Evolutionary conservation across 2,797 vertebrate species (phyloP).

Genomic region (Sebastes iracundus): DNA sequence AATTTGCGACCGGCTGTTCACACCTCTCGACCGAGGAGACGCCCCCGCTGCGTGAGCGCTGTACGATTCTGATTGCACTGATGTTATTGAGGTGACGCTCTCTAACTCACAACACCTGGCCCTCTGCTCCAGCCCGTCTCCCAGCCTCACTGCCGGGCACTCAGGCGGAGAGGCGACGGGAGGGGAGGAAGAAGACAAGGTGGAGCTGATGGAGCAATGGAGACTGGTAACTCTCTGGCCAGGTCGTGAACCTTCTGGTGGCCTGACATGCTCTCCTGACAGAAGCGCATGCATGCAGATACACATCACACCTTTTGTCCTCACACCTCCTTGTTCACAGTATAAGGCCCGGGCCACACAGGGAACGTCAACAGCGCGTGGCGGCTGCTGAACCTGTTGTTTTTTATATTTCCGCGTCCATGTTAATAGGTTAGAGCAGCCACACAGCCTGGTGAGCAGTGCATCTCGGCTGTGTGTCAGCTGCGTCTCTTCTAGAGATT

Average conservation of each 20-base stretch:
- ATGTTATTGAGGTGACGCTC: slow-evolving; percentile 57
- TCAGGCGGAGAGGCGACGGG: background rate
- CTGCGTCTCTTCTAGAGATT: too few relatives aligned
- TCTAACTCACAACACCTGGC: slow-evolving; percentile 73
- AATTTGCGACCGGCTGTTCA: slow-evolving; percentile 70
- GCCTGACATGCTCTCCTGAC: background rate
- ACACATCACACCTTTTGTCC: too few relatives aligned
- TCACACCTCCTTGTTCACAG: too few relatives aligned
- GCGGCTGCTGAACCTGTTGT: too few relatives aligned
- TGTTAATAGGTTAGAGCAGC: too few relatives aligned
- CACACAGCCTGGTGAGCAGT: too few relatives aligned
- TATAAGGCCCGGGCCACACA: too few relatives aligned
- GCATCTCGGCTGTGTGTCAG: too few relatives aligned
- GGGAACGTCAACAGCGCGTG: too few relatives aligned
- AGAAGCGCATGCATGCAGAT: background rate
- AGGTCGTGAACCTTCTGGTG: background rate
- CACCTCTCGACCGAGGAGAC: slow-evolving; percentile 49
- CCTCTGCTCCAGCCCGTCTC: slow-evolving; percentile 16
- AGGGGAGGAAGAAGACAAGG: background rate
- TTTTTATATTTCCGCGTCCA: too few relatives aligned
- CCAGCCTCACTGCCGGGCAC: background rate
- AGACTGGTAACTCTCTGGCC: slow-evolving; percentile 2
- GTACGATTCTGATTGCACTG: slow-evolving; percentile 60
- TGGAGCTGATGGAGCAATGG: slow-evolving; percentile 13
- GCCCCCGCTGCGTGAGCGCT: slow-evolving; percentile 28